Percentiles rank a stretch among this genome's conserved stretches.
Conservation (phyloP, 2,797 vertebrate genomes). For the Eutrigla gurnardus region DNA sequence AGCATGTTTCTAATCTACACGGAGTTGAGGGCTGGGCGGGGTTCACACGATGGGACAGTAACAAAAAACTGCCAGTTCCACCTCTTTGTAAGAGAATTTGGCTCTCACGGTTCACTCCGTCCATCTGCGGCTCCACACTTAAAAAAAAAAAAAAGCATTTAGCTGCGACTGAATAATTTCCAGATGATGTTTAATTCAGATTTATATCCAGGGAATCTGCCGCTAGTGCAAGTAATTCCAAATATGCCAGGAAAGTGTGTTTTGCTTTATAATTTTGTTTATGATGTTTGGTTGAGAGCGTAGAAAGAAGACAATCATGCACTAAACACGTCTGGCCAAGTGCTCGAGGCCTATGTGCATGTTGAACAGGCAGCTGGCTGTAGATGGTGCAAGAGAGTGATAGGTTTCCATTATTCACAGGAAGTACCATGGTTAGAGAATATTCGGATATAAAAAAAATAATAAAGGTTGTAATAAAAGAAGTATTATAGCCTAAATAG, state of each 20-base stretch:
- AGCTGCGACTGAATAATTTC: conserved; percentile 34
- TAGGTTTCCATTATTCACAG: conserved; percentile 62
- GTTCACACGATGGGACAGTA: conserved; percentile 51
- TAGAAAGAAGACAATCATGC: conserved; percentile 21
- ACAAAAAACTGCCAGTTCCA: conserved; percentile 35
- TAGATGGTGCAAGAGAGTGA: conserved; percentile 57
- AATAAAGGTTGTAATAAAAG: conserved; percentile 33
- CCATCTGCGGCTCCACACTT: conserved; percentile 25
- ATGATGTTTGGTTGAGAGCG: neutral
- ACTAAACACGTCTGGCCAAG: conserved; percentile 15
- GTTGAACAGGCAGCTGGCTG: conserved; percentile 38
- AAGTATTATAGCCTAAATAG: conserved; percentile 42
- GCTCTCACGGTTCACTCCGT: conserved; percentile 12
- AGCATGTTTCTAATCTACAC: conserved; percentile 63
- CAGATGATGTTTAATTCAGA: conserved; percentile 28
- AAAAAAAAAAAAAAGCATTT: conserved; percentile 31
- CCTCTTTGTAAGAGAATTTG: neutral
- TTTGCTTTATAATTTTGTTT: neutral
- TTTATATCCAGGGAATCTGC: conserved; percentile 13
- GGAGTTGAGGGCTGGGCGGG: conserved; percentile 50
- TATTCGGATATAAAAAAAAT: conserved; percentile 28
- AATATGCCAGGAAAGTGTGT: conserved; percentile 6
- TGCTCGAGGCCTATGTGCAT: neutral
- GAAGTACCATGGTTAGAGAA: conserved; percentile 69
- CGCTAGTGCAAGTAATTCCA: conserved; percentile 38